Evolutionary conservation across 2,797 vertebrate species (phyloP), one percentile per base, ranked within the genome.

Genomic region (Hippopotamyrus pictus): DNA sequence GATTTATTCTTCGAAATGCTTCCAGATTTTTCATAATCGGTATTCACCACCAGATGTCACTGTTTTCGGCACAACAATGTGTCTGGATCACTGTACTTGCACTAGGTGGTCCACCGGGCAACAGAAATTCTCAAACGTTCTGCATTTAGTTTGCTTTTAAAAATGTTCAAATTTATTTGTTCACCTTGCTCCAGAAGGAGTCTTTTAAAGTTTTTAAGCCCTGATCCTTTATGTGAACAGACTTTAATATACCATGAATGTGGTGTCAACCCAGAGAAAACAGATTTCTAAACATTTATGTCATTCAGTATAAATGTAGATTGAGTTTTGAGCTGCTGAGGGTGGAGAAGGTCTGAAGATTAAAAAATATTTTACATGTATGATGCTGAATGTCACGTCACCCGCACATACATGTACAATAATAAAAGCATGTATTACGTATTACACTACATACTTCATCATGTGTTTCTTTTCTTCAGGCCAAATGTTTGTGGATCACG

Each of bases 401-500:
- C 19, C 46, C 6, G 53, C 5, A 86, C n/a, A 54, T 44, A 33
- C 17, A 87, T 44, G 6, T 44, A 29, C 19, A 54, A 62, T 62
- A 44, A 88, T 48, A 25, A 57, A 65, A 48, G 41, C 33, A 46
- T 50, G 48, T 46, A 37, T 8, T 88, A 48, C 73, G 48, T 46
- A 37, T 8, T 88, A 48, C 73, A 22, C 59, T 88, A 19, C 88
- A 82, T 90, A 1, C 91, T n/a, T 33, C 44, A 86, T 83, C 7
- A 33, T 37, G 3, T n/a, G 76, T 22, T 84, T 41, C 25, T 95
- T 91, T 88, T 92, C 92, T 92, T 86, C 93, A 99, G 98, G 91
- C 99, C 98, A 48, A 99, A 99, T 93, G 99, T 99, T 62, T 99
- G 99, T 90, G 98, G 99, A 92, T 97, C 98, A 83, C 97, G 97